These are phyloP conservation scores for Orthonevra nobilis DNA, from an alignment of 2,888 invertebrate genomes.

Conservation along the genomic window DNA sequence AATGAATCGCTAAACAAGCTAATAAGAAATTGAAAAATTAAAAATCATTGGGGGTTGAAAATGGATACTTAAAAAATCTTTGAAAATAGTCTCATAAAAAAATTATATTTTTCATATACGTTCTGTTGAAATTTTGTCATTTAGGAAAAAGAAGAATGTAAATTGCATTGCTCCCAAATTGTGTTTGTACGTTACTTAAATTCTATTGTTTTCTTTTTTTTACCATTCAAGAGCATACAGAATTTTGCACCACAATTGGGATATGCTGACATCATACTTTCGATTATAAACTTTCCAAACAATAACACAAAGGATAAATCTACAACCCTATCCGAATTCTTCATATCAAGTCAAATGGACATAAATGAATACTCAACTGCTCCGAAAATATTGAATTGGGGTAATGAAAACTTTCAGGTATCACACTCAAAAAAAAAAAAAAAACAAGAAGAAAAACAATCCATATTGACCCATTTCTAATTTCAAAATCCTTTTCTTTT, in stretches of 20 bases:
- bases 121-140: too few relatives aligned
- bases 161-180: too few relatives aligned
- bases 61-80: too few relatives aligned
- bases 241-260: neutral
- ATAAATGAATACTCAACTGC: neutral
- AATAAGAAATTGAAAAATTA: too few relatives aligned
- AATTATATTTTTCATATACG: too few relatives aligned
- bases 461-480: conserved; percentile 14
- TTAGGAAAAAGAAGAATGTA: too few relatives aligned
- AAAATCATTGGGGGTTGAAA: too few relatives aligned
- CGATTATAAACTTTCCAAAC: neutral
- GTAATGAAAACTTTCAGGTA: conserved; percentile 19
- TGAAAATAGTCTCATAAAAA: too few relatives aligned
- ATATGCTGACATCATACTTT: conserved; percentile 10
- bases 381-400: neutral
- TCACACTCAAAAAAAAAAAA: neutral
- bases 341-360: conserved; percentile 1
- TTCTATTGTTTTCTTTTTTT: too few relatives aligned
- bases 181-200: too few relatives aligned
- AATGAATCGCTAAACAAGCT: too few relatives aligned
- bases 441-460: neutral
- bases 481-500: neutral
- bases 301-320: conserved; percentile 6
- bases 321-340: conserved; percentile 10
- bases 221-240: neutral